Evolutionary conservation across 2,797 vertebrate genomes (phyloP).

Genomic region (Tokudaia tokunoshimensis): DNA sequence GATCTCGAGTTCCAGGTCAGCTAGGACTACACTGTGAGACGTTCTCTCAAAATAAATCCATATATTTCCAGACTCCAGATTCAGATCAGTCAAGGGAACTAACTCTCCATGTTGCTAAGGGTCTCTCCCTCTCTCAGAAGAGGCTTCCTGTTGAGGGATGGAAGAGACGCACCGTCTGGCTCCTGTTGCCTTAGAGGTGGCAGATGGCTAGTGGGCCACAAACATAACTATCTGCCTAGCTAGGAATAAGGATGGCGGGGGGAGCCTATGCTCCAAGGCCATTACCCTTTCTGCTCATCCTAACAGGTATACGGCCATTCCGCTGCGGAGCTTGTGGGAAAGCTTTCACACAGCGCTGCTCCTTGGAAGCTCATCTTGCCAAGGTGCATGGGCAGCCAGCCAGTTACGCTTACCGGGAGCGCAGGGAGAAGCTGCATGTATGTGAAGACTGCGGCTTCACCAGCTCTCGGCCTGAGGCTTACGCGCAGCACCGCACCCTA

Average conservation of each 20-base stretch:
- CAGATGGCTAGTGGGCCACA: background rate
- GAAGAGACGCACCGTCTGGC: background rate
- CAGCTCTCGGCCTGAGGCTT: constrained; percentile 90
- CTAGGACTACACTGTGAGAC: background rate
- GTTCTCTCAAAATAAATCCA: background rate
- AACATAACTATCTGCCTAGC: background rate
- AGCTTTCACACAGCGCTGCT: constrained; percentile 95
- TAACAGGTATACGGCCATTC: constrained; percentile 93
- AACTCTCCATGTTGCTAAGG: background rate
- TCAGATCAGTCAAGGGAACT: background rate
- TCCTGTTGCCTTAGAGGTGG: background rate
- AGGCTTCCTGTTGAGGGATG: background rate
- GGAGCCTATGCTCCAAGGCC: background rate
- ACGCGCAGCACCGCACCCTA: constrained; percentile 91
- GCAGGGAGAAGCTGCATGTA: constrained; percentile 95
- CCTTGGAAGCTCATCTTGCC: constrained; percentile 94
- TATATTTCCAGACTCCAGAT: background rate
- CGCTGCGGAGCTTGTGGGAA: constrained; percentile 93
- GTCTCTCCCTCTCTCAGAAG: background rate
- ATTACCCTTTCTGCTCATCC: background rate
- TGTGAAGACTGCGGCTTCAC: constrained; percentile 96
- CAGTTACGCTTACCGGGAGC: constrained; percentile 94
- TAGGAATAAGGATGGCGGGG: background rate
- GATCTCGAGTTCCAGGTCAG: background rate
- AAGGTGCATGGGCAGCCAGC: constrained; percentile 94